Evolutionary conservation across 1,140 invertebrate genomes (phyloP).

Genomic region (Melanaphis sacchari): DNA sequence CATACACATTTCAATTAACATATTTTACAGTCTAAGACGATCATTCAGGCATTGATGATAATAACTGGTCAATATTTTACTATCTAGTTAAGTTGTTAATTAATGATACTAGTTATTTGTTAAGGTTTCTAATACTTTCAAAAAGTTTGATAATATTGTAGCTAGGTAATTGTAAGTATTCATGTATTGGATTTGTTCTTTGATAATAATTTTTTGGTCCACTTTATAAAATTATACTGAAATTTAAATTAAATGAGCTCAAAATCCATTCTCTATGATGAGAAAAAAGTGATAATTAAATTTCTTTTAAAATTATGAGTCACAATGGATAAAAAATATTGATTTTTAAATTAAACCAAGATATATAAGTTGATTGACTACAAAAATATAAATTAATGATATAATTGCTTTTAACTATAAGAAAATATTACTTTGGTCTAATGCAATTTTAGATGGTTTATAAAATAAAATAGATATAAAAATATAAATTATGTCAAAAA

Average conservation of each 20-base stretch:
- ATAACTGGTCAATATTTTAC: background rate
- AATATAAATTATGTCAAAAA: background rate
- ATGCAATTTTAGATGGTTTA: background rate
- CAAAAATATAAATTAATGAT: no score
- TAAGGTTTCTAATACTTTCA: background rate
- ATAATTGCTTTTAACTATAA: background rate
- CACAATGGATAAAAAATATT: no score
- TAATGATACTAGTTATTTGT: background rate
- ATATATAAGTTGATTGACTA: no score
- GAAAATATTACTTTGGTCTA: background rate
- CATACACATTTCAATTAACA: background rate
- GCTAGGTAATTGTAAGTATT: no score
- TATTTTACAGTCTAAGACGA: conserved; percentile 19
- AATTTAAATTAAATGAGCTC: no score
- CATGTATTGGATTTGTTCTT: background rate
- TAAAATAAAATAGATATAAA: background rate
- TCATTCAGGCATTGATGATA: background rate
- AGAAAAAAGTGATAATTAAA: no score
- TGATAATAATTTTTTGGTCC: background rate
- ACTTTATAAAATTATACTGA: no score
- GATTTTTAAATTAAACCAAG: no score
- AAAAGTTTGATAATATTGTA: no score
- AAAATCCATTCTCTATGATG: no score
- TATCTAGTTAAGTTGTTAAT: background rate
- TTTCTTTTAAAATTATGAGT: no score